A percentile compares a stretch with the other conserved stretches of the same genome.
phyloP scores from a whole-genome alignment of 2,797 vertebrate genomes.

The Myripristis jacobus region DNA sequence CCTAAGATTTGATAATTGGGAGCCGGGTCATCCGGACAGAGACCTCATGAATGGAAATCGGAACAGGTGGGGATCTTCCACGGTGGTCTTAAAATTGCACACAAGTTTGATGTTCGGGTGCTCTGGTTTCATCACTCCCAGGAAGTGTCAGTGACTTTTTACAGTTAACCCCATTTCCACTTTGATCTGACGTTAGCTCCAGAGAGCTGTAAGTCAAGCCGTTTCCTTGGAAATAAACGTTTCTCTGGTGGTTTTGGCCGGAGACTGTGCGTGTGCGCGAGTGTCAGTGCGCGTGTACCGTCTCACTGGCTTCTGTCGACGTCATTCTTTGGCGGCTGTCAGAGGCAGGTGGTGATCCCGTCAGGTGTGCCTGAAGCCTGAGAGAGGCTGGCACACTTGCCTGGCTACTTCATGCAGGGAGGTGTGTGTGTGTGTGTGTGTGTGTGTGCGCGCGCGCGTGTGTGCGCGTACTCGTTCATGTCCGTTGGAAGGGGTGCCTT shows the following conservation, averaged over 20 bases:
- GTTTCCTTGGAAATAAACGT: not conserved
- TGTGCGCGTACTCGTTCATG: not conserved
- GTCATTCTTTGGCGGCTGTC: conserved; percentile 66
- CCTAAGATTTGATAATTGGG: conserved; percentile 52
- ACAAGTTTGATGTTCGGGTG: conserved; percentile 38
- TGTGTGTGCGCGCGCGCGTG: not conserved
- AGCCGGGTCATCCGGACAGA: conserved; percentile 84
- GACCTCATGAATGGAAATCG: conserved; percentile 99
- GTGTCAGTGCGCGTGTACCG: conserved; percentile 23
- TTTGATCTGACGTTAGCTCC: not conserved
- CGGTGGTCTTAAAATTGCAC: conserved; percentile 2
- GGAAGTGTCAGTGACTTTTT: not conserved
- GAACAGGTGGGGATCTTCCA: conserved; percentile 89
- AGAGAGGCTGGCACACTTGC: conserved; percentile 17
- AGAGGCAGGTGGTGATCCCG: conserved; percentile 70
- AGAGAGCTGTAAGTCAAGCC: not conserved
- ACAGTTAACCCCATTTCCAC: not conserved
- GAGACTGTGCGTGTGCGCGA: not conserved
- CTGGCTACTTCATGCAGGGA: not conserved
- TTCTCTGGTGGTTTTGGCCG: conserved; percentile 2
- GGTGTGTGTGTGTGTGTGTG: conserved; percentile 16
- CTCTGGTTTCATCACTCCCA: conserved; percentile 32
- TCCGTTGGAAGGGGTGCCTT: conserved; percentile 36
- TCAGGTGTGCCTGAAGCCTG: conserved; percentile 72
- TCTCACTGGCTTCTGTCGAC: conserved; percentile 53